phyloP scores from a whole-genome alignment of 2,797 vertebrate species.

The Benthosema pterotum region DNA sequence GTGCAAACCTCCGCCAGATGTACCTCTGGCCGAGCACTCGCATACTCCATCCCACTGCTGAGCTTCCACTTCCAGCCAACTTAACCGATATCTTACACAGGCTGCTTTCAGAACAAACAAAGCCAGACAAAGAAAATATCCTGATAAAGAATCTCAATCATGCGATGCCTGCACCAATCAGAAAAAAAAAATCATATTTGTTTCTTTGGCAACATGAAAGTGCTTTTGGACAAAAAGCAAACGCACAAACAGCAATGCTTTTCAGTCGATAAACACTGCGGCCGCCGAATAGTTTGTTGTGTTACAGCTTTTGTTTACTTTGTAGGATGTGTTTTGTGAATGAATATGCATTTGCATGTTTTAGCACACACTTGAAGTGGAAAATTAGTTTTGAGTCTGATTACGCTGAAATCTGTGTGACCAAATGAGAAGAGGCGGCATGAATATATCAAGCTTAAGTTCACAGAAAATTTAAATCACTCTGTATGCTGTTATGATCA shows the following conservation, averaged over 20 bases:
- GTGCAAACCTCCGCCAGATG: conserved; percentile 74
- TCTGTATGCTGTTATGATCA: no score
- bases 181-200: conserved; percentile 53
- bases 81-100: conserved; percentile 48
- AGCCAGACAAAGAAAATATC: conserved; percentile 31
- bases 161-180: no score
- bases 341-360: conserved; percentile 47
- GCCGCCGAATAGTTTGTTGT: conserved; percentile 69
- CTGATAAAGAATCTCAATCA: conserved; percentile 47
- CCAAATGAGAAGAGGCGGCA: conserved; percentile 36
- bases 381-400: conserved; percentile 11
- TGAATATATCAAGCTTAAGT: conserved; percentile 1
- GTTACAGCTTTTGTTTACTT: conserved; percentile 61
- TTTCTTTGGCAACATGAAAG: conserved; percentile 44
- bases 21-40: conserved; percentile 47
- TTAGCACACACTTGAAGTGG: conserved; percentile 35
- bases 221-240: conserved; percentile 27
- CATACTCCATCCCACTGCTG: conserved; percentile 22
- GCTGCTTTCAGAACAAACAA: conserved; percentile 35
- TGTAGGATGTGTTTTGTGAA: conserved; percentile 46
- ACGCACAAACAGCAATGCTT: conserved; percentile 13
- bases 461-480: no score
- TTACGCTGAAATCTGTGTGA: conserved; percentile 30
- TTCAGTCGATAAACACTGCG: conserved; percentile 39
- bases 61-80: conserved; percentile 49